These are phyloP conservation scores for Trichopoda pennipes DNA, from an alignment of 2,888 invertebrate genomes.

Conservation along the genomic window DNA sequence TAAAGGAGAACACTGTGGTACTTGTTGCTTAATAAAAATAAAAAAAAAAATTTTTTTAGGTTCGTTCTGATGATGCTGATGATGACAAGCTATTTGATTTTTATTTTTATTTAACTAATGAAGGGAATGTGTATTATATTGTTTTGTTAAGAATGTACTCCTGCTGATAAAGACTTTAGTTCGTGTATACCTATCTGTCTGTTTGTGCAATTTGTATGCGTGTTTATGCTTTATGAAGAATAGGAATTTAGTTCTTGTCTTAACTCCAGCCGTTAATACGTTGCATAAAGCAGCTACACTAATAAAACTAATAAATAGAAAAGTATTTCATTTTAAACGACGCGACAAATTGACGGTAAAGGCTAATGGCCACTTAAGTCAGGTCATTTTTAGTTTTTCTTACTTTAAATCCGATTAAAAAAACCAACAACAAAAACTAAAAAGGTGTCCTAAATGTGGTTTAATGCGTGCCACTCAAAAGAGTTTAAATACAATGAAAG, in stretches of 20 bases:
- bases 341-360: slow-evolving; percentile 66
- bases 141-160: slow-evolving; percentile 25
- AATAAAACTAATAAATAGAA: slow-evolving; percentile 31
- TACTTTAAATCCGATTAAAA: slow-evolving; percentile 64
- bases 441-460: slow-evolving; percentile 44
- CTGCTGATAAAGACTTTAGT: slow-evolving; percentile 48
- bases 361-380: slow-evolving; percentile 68
- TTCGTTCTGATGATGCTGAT: slow-evolving; percentile 7
- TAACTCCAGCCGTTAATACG: slow-evolving; percentile 22
- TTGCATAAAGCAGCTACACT: slow-evolving; percentile 12
- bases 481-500: slow-evolving; percentile 6
- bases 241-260: slow-evolving; percentile 34
- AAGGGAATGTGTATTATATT: slow-evolving; percentile 10
- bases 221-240: slow-evolving; percentile 54
- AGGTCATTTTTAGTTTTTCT: slow-evolving; percentile 61
- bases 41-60: neutral
- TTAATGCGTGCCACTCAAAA: slow-evolving; percentile 26
- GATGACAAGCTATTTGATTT: slow-evolving; percentile 43
- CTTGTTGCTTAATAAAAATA: neutral
- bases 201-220: neutral
- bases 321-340: slow-evolving; percentile 49
- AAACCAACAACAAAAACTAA: slow-evolving; percentile 32
- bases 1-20: neutral
- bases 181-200: slow-evolving; percentile 9
- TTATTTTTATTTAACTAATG: no score